Conservation (phyloP, 2,113 vertebrate genomes). For the Xenopus borealis region DNA sequence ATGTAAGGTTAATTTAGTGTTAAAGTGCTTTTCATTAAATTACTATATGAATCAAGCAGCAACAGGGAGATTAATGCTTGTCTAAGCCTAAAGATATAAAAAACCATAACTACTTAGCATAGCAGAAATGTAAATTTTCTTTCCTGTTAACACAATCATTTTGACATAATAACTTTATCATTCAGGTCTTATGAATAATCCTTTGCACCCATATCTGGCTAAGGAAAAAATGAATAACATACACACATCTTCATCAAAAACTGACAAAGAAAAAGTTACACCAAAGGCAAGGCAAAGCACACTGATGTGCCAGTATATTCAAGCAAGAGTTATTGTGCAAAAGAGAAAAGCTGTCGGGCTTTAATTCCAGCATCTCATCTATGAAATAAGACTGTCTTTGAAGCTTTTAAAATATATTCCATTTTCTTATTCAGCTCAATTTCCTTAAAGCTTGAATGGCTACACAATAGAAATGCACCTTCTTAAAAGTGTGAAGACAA, state of each 20-base stretch:
- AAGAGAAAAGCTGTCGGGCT: background rate
- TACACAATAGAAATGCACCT: too few species aligned
- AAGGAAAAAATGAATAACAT: conserved; percentile 52
- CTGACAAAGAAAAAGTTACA: background rate
- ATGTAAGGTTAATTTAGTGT: conserved; percentile 47
- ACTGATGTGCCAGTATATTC: background rate
- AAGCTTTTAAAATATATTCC: too few species aligned
- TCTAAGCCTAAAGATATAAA: conserved; percentile 21
- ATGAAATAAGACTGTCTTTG: background rate
- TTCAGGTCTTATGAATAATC: conserved; percentile 4
- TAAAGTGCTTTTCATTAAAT: conserved; percentile 47
- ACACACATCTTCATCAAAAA: conserved; percentile 23
- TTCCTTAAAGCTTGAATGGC: too few species aligned
- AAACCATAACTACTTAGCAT: background rate
- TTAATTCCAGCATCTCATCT: background rate
- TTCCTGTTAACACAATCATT: conserved; percentile 13
- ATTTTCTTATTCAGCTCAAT: too few species aligned
- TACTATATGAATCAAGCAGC: conserved; percentile 31
- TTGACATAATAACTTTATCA: background rate
- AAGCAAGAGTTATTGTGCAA: background rate
- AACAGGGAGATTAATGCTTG: conserved; percentile 20
- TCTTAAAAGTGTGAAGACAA: too few species aligned
- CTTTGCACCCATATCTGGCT: conserved; percentile 51
- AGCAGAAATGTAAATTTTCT: background rate
- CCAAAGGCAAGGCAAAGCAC: background rate